Percentiles rank a stretch among this genome's conserved stretches.
These are phyloP conservation scores for Rhopalosiphum nymphaeae DNA, from an alignment of 2,888 invertebrate species.

Conservation along the genomic window DNA sequence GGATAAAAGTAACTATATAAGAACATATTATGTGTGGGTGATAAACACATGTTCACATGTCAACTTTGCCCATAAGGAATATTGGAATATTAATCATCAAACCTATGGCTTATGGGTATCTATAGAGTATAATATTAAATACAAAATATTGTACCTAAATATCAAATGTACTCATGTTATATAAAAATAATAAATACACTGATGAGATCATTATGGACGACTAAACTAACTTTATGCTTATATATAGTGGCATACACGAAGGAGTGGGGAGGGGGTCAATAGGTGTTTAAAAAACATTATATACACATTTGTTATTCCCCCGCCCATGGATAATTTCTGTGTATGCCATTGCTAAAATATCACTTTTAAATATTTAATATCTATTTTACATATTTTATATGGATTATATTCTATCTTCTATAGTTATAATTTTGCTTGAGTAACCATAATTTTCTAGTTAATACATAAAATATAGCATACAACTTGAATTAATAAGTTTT, in stretches of 20 bases:
- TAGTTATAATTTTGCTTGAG: background rate
- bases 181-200: background rate
- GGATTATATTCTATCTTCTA: background rate
- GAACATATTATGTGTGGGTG: conserved; percentile 13
- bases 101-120: background rate
- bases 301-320: background rate
- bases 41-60: background rate
- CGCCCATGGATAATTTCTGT: background rate
- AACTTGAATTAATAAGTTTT: background rate
- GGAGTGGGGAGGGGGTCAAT: background rate
- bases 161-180: background rate
- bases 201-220: background rate
- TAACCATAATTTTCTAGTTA: background rate
- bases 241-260: background rate
- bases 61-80: background rate
- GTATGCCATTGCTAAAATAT: background rate
- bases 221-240: background rate
- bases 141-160: background rate
- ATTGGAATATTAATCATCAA: conserved; percentile 3
- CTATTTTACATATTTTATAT: background rate
- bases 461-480: background rate
- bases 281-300: background rate
- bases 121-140: background rate
- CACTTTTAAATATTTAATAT: background rate
- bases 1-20: background rate